Percentiles rank a stretch among this genome's conserved stretches.
phyloP scores from a whole-genome alignment of 2,888 invertebrate genomes.

The Andricus curvator region DNA sequence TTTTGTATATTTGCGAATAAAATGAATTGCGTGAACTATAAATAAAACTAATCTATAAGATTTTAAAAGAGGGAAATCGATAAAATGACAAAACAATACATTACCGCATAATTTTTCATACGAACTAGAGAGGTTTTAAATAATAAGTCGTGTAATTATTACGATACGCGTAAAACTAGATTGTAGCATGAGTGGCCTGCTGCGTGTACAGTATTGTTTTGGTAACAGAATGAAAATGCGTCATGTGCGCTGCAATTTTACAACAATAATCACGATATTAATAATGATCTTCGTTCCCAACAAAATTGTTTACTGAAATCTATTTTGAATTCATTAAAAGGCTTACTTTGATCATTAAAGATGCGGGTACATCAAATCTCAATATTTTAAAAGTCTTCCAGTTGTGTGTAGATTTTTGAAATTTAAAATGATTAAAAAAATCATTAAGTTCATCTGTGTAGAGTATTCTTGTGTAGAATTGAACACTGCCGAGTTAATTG shows the following conservation, averaged over 20 bases:
- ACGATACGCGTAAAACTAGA: slow-evolving; percentile 44
- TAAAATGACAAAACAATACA: slow-evolving; percentile 59
- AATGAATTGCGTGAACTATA: slow-evolving; percentile 57
- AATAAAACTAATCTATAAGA: slow-evolving; percentile 43
- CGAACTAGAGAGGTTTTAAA: slow-evolving; percentile 59
- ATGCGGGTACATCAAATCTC: not conserved
- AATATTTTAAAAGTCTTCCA: not conserved
- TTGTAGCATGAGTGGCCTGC: slow-evolving; percentile 32
- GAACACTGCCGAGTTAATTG: too few relatives aligned
- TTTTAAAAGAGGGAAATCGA: slow-evolving; percentile 51
- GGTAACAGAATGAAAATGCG: not conserved
- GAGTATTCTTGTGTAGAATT: too few relatives aligned
- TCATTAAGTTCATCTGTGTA: too few relatives aligned
- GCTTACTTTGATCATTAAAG: not conserved
- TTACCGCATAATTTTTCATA: slow-evolving; percentile 71
- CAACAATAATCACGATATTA: slow-evolving; percentile 48
- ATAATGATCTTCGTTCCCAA: slow-evolving; percentile 27
- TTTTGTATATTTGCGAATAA: slow-evolving; percentile 67
- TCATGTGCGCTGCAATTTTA: slow-evolving; percentile 28
- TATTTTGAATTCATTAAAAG: not conserved
- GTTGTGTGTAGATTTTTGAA: too few relatives aligned
- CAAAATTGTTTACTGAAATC: slow-evolving; percentile 1
- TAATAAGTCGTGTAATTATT: slow-evolving; percentile 46
- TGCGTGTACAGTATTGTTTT: not conserved
- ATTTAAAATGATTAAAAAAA: too few relatives aligned